Evolutionary conservation across 2,888 invertebrate species (phyloP).

Genomic region (Lasioglossum morio): DNA sequence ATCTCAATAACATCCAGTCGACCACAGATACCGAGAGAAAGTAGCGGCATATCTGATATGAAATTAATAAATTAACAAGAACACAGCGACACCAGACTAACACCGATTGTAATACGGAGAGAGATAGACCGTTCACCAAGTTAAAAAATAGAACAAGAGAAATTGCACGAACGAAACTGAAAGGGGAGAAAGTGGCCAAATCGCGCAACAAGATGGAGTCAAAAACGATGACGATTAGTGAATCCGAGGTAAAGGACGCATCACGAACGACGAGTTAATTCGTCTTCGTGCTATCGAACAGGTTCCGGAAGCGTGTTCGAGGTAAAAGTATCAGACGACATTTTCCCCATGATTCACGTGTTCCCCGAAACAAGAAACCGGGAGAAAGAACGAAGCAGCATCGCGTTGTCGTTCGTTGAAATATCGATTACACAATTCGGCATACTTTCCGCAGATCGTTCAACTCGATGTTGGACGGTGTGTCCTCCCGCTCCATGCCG

Average conservation of each 20-base stretch:
- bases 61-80: background rate
- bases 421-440: conserved; percentile 14
- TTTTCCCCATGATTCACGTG: background rate
- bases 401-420: background rate
- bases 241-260: background rate
- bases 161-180: background rate
- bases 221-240: background rate
- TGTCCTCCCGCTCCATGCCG: conserved; percentile 81
- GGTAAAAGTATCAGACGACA: background rate
- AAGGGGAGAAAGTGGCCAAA: background rate
- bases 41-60: background rate
- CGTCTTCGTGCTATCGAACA: background rate
- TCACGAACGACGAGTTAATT: background rate
- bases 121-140: background rate
- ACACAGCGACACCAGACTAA: background rate
- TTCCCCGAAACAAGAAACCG: background rate
- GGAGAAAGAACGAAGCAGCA: background rate
- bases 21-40: background rate
- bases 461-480: conserved; percentile 79
- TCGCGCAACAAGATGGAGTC: background rate
- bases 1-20: background rate
- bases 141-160: background rate
- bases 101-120: background rate
- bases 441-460: conserved; percentile 82
- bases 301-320: background rate